A percentile compares a stretch with the other conserved stretches of the same genome.
phyloP scores from a whole-genome alignment of 2,888 invertebrate genomes.

The Leucophenga montana region DNA sequence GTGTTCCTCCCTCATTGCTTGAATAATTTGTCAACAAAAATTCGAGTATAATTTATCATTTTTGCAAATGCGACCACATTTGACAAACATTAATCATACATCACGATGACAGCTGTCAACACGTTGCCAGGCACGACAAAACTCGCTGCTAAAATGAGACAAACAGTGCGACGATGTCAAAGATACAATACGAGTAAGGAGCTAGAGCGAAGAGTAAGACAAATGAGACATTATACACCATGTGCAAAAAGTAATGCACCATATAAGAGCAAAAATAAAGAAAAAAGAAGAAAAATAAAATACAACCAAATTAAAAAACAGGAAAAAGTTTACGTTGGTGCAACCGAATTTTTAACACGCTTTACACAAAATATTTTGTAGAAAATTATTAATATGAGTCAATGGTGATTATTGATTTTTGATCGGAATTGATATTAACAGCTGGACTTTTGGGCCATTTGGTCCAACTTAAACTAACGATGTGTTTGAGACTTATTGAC shows the following conservation, averaged over 20 bases:
- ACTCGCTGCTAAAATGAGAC: constrained; percentile 1
- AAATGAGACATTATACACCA: constrained; percentile 15
- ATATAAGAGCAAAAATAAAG: constrained; percentile 32
- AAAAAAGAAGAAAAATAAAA: background rate
- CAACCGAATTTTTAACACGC: background rate
- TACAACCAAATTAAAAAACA: too few species aligned
- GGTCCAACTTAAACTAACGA: too few species aligned
- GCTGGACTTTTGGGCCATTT: too few species aligned
- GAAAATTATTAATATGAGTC: too few species aligned
- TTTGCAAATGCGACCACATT: constrained; percentile 53
- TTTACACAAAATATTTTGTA: too few species aligned
- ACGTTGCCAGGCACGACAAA: constrained; percentile 48
- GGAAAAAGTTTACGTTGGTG: background rate
- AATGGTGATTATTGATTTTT: too few species aligned
- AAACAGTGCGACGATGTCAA: constrained; percentile 36
- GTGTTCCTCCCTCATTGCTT: background rate
- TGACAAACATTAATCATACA: constrained; percentile 68
- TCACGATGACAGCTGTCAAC: constrained; percentile 64
- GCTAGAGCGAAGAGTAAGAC: constrained; percentile 13
- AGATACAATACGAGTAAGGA: background rate
- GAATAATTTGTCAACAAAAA: constrained; percentile 29
- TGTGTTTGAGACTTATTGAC: too few species aligned
- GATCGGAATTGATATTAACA: too few species aligned
- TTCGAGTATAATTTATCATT: constrained; percentile 53
- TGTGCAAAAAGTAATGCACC: constrained; percentile 20